These are phyloP conservation scores for Acrocera orbiculus DNA, from an alignment of 2,888 invertebrate species.

Conservation along the genomic window DNA sequence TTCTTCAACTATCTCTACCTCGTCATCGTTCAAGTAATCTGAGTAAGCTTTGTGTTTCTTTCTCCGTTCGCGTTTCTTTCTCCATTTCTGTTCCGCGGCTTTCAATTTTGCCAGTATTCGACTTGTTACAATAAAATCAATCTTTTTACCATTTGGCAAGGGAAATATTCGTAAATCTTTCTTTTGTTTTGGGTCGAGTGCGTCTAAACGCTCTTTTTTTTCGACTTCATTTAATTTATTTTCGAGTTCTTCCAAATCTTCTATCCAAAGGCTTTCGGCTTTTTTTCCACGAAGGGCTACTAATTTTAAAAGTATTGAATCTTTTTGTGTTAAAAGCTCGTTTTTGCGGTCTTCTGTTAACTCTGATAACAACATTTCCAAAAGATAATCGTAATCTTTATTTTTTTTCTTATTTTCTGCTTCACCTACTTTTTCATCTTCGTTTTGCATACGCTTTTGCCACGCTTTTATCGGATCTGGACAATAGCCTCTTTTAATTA, in stretches of 20 bases:
- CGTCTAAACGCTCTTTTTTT: slow-evolving; percentile 51
- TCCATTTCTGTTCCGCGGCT: slow-evolving; percentile 16
- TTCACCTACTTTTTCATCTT: slow-evolving; percentile 32
- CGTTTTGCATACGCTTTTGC: slow-evolving; percentile 43
- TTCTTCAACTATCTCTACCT: too few species aligned
- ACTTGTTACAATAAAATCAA: slow-evolving; percentile 24
- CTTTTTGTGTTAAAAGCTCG: slow-evolving; percentile 68
- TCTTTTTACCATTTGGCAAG: slow-evolving; percentile 20
- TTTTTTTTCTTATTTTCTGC: too few species aligned
- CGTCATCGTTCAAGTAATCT: too few species aligned
- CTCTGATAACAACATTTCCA: slow-evolving; percentile 93
- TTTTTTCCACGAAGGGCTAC: slow-evolving; percentile 50
- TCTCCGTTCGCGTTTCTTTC: slow-evolving; percentile 4
- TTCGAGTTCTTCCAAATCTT: slow-evolving; percentile 64
- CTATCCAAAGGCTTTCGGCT: slow-evolving; percentile 64
- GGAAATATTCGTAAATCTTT: slow-evolving; percentile 36
- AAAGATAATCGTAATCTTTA: slow-evolving; percentile 79
- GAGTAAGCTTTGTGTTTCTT: slow-evolving; percentile 17
- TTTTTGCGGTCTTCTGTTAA: slow-evolving; percentile 87
- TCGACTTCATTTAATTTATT: slow-evolving; percentile 54
- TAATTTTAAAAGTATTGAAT: slow-evolving; percentile 52
- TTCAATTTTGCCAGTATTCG: slow-evolving; percentile 25
- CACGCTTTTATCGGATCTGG: slow-evolving; percentile 47
- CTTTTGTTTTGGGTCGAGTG: slow-evolving; percentile 44
- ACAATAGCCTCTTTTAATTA: slow-evolving; percentile 54